These are phyloP conservation scores for Diaphora mendica DNA, from an alignment of 2,888 invertebrate genomes.

Conservation along the genomic window DNA sequence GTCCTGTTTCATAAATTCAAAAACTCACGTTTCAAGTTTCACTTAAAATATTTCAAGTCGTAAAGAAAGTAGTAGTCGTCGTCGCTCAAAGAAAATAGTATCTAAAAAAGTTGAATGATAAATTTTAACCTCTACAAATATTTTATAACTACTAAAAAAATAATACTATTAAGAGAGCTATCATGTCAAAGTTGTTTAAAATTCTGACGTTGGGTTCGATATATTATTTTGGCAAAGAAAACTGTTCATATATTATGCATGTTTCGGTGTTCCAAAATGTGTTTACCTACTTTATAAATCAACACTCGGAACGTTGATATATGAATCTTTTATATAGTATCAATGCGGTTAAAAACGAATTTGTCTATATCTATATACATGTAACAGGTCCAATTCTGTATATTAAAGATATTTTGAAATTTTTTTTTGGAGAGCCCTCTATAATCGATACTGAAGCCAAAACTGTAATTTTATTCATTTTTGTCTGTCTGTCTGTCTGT, in stretches of 20 bases:
- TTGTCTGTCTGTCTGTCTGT: too few relatives aligned
- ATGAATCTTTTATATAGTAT: not conserved
- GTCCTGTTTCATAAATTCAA: conserved; percentile 35
- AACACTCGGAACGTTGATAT: not conserved
- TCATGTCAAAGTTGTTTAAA: conserved; percentile 37
- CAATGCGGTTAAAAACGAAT: not conserved
- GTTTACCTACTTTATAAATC: not conserved
- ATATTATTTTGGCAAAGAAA: conserved; percentile 34
- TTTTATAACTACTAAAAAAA: conserved; percentile 37
- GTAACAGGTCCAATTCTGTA: too few relatives aligned
- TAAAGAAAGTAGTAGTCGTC: too few relatives aligned
- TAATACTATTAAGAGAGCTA: conserved; percentile 35
- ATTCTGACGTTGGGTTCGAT: conserved; percentile 32
- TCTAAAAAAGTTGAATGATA: conserved; percentile 31
- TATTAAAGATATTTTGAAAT: too few relatives aligned
- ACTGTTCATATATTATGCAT: conserved; percentile 4
- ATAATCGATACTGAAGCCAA: too few relatives aligned
- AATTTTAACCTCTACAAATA: conserved; percentile 33
- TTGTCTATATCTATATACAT: too few relatives aligned
- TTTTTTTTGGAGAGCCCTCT: too few relatives aligned
- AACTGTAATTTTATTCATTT: too few relatives aligned
- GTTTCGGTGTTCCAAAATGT: not conserved
- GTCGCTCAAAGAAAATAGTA: conserved; percentile 38
- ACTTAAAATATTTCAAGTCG: conserved; percentile 32
- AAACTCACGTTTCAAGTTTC: conserved; percentile 26